Percentiles rank a stretch among this genome's conserved stretches.
Conservation (phyloP, 2,797 vertebrate genomes). For the Phalanger gymnotis region DNA sequence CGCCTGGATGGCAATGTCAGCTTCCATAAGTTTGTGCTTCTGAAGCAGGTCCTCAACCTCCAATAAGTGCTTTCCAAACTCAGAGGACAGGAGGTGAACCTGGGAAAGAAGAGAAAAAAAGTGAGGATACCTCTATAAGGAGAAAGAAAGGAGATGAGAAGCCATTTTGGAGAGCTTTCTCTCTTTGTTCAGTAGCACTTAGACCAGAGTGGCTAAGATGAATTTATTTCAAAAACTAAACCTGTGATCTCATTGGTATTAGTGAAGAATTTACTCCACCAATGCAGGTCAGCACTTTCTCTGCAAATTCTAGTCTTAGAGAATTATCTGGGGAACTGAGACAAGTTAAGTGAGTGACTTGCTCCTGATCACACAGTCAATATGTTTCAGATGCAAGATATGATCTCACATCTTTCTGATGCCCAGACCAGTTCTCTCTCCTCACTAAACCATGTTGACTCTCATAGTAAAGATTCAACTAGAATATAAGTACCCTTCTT, state of each 20-base stretch:
- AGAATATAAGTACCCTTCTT: background rate
- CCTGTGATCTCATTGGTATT: background rate
- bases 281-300: background rate
- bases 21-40: conserved; percentile 93
- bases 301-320: background rate
- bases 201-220: background rate
- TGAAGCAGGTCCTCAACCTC: conserved; percentile 97
- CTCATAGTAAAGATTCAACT: background rate
- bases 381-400: background rate
- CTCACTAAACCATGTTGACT: background rate
- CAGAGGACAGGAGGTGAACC: conserved; percentile 91
- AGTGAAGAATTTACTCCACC: background rate
- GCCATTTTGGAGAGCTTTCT: background rate
- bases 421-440: background rate
- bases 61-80: conserved; percentile 96
- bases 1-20: conserved; percentile 93
- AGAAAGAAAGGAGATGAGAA: conserved; percentile 3
- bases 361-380: background rate
- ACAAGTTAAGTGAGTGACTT: background rate
- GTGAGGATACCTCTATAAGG: background rate
- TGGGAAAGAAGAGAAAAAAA: conserved; percentile 71
- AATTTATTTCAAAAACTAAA: background rate
- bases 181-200: background rate
- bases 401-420: background rate
- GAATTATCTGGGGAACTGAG: background rate